Conservation (phyloP, 2,113 vertebrate genomes). For the Galbula dea region DNA sequence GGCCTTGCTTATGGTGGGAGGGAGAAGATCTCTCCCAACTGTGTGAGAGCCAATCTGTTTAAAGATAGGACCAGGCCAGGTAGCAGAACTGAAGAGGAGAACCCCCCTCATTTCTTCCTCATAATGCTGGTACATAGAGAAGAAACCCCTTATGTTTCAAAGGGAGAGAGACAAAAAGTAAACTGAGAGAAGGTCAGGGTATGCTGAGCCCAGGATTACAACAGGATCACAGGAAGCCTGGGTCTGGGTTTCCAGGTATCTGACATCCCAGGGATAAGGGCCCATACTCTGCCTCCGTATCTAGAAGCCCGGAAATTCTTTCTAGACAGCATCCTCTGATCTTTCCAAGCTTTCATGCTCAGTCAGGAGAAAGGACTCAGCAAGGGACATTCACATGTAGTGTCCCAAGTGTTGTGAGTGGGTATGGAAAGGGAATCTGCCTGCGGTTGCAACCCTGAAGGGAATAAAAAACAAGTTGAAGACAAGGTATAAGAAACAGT, state of each 20-base stretch:
- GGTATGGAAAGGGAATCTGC: not conserved
- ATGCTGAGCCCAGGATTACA: not conserved
- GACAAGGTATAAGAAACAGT: not conserved
- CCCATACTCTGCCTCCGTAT: not conserved
- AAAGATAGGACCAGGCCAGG: not conserved
- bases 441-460: not conserved
- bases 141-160: fast-evolving
- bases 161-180: not conserved
- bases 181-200: not conserved
- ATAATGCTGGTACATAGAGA: not conserved
- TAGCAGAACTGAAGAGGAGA: not conserved
- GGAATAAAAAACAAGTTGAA: fast-evolving
- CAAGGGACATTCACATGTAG: not conserved
- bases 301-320: not conserved
- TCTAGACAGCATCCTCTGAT: not conserved
- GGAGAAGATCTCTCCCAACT: not conserved
- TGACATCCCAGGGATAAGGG: not conserved
- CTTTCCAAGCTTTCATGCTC: not conserved
- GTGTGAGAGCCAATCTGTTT: not conserved
- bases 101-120: not conserved
- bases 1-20: not conserved
- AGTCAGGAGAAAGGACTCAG: fast-evolving
- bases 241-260: not conserved
- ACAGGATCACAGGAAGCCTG: not conserved
- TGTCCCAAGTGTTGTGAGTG: not conserved